Evolutionary conservation across 1,140 invertebrate species (phyloP).

Genomic region (Drosophila paulistorum): DNA sequence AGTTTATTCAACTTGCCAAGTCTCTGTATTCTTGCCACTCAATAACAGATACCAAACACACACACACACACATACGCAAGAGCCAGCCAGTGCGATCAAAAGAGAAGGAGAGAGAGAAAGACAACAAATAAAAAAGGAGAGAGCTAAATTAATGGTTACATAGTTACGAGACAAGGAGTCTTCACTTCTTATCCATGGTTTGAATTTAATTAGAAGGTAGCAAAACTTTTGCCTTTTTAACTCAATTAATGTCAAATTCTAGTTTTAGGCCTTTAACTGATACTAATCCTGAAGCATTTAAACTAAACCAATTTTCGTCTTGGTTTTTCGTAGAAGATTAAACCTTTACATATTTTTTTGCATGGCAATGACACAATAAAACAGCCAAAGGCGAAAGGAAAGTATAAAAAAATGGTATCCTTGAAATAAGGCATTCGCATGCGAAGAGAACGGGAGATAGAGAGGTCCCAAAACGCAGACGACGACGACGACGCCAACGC

Average conservation of each 20-base stretch:
- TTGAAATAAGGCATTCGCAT: constrained; percentile 63
- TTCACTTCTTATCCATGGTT: neutral
- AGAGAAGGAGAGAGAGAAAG: neutral
- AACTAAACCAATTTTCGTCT: constrained; percentile 33
- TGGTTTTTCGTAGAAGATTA: constrained; percentile 43
- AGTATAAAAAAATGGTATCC: constrained; percentile 39
- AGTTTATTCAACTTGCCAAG: constrained; percentile 68
- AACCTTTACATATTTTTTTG: constrained; percentile 66
- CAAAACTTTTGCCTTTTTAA: neutral
- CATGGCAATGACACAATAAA: constrained; percentile 74
- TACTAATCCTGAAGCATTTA: constrained; percentile 6
- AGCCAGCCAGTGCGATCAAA: neutral
- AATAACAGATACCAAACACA: too few relatives aligned
- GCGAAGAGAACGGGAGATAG: constrained; percentile 23
- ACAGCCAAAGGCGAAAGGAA: constrained; percentile 48
- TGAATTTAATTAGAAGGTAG: neutral
- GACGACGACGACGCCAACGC: constrained; percentile 41
- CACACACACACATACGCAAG: neutral
- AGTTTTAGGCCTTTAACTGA: neutral
- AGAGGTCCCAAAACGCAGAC: constrained; percentile 33
- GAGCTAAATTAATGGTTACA: neutral
- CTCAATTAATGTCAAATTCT: constrained; percentile 3
- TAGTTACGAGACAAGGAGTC: neutral
- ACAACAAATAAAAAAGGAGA: neutral
- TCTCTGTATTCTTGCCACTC: constrained; percentile 10